These are phyloP conservation scores for Leucophenga maculata DNA, from an alignment of 2,888 invertebrate genomes.

Conservation along the genomic window DNA sequence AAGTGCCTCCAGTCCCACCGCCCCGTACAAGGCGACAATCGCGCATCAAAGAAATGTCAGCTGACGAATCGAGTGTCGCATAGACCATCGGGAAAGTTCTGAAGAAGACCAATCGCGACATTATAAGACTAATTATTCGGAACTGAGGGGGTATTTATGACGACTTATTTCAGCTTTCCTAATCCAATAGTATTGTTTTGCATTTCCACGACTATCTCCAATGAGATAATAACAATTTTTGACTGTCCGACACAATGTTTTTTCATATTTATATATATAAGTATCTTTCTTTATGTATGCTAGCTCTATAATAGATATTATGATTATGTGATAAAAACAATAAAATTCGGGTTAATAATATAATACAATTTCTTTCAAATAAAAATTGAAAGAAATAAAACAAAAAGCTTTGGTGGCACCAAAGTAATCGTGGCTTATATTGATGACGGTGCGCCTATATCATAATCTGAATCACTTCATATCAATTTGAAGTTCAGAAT, in stretches of 20 bases:
- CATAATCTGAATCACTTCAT: too few relatives aligned
- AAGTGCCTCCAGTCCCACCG: conserved; percentile 61
- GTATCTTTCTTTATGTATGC: not conserved
- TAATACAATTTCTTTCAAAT: too few relatives aligned
- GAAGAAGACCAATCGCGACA: not conserved
- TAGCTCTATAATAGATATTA: too few relatives aligned
- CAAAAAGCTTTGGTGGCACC: too few relatives aligned
- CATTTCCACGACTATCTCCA: not conserved
- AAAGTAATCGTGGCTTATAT: too few relatives aligned
- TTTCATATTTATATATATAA: not conserved
- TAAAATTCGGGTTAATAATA: too few relatives aligned
- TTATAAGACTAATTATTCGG: not conserved
- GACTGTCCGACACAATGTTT: not conserved
- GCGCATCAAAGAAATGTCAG: conserved; percentile 60
- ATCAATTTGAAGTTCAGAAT: too few relatives aligned
- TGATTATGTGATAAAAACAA: too few relatives aligned
- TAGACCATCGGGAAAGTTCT: conserved; percentile 28
- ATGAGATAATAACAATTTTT: not conserved
- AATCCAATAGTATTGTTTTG: not conserved
- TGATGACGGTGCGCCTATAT: too few relatives aligned
- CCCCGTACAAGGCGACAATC: conserved; percentile 67
- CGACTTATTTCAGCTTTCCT: not conserved
- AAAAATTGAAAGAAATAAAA: too few relatives aligned
- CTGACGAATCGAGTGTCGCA: conserved; percentile 58
- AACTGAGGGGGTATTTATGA: not conserved